Base-by-base conservation (phyloP, 2,113 vertebrate genomes). In the Rhynchomys soricoides region DNA sequence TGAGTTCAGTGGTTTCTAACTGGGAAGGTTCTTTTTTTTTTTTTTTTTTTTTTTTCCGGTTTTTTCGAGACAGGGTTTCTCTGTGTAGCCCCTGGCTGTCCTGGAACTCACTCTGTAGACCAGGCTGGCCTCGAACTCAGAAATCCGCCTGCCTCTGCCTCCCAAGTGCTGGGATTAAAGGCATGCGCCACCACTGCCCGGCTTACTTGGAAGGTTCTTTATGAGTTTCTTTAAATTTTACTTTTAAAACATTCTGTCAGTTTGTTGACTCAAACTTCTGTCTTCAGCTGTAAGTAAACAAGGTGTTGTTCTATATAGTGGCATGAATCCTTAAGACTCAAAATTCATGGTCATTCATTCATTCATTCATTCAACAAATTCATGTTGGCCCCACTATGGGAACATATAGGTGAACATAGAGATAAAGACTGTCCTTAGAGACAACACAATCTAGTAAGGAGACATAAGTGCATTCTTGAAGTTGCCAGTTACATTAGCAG, bases 121-220 rank as follows among this genome's bases (percentile, higher is more conserved):
- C n/a, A n/a, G n/a, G n/a, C n/a, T n/a, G n/a, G n/a, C n/a, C n/a
- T n/a, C n/a, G n/a, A n/a, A n/a, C n/a, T n/a, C n/a, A n/a, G n/a
- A n/a, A n/a, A n/a, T n/a, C n/a, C n/a, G n/a, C n/a, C n/a, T n/a
- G n/a, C n/a, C n/a, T n/a, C n/a, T n/a, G n/a, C n/a, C n/a, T n/a
- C n/a, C n/a, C n/a, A n/a, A n/a, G n/a, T n/a, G n/a, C n/a, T n/a
- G n/a, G n/a, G n/a, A n/a, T n/a, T n/a, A n/a, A n/a, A n/a, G n/a
- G n/a, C n/a, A n/a, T n/a, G n/a, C n/a, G n/a, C n/a, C n/a, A n/a
- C n/a, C n/a, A n/a, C n/a, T n/a, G n/a, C n/a, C n/a, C n/a, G n/a
- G n/a, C n/a, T n/a, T n/a, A n/a, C n/a, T 62, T 77, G 71, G 34
- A 83, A 96, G 62, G 16, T 45, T 95, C 45, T 96, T 78, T 78